Evolutionary conservation across 2,797 vertebrate species (phyloP).

Genomic region (Schizopygopsis pylzovi): DNA sequence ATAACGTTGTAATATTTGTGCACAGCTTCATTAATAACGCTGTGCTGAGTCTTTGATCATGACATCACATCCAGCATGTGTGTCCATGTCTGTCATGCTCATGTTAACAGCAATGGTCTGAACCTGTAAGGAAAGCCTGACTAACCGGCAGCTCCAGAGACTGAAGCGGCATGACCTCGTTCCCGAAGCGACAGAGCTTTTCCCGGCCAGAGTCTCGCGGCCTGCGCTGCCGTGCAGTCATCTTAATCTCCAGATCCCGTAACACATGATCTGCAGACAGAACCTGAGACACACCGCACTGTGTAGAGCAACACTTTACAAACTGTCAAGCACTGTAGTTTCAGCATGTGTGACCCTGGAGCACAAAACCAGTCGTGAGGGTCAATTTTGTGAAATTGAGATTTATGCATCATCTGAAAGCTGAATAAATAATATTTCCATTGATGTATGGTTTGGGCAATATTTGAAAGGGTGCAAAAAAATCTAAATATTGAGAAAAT

Average conservation of each 20-base stretch:
- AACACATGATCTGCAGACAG: slow-evolving; percentile 53
- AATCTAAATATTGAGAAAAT: background rate
- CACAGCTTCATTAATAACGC: background rate
- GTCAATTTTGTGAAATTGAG: too few relatives aligned
- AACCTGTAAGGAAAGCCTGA: background rate
- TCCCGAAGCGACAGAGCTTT: slow-evolving; percentile 62
- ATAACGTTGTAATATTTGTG: background rate
- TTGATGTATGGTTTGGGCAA: background rate
- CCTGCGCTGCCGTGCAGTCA: slow-evolving; percentile 25
- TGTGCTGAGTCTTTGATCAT: background rate
- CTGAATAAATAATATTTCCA: background rate
- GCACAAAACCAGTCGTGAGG: too few relatives aligned
- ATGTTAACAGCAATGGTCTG: background rate
- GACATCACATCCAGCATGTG: background rate
- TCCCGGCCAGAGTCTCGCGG: slow-evolving; percentile 51
- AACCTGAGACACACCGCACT: background rate
- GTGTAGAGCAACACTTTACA: background rate
- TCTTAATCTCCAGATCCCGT: slow-evolving; percentile 53
- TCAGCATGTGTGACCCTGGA: background rate
- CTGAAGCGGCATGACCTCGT: slow-evolving; percentile 62
- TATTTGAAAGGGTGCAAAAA: background rate
- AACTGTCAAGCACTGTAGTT: background rate
- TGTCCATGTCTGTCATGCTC: background rate
- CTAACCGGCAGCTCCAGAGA: slow-evolving; percentile 61
- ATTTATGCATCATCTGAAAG: too few relatives aligned